A percentile compares a stretch with the other conserved stretches of the same genome.
Evolutionary conservation across 2,888 invertebrate genomes (phyloP).

Genomic region (Melinaea marsaeus): DNA sequence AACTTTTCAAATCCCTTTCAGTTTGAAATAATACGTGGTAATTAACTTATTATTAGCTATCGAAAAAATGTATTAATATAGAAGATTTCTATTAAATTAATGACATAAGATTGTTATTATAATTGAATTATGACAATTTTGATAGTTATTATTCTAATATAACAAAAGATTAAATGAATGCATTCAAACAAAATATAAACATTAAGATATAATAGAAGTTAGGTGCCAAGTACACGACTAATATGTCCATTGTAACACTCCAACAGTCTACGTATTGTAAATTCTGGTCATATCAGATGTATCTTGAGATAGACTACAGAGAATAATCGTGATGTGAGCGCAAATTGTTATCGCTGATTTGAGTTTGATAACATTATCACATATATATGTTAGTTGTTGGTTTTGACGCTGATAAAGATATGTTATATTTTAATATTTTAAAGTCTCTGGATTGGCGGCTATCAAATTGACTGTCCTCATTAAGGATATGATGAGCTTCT

Average conservation of each 20-base stretch:
- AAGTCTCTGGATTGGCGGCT: no score
- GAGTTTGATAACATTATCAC: background rate
- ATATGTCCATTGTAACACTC: slow-evolving; percentile 23
- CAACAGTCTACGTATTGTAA: slow-evolving; percentile 15
- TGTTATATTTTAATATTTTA: no score
- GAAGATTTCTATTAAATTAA: no score
- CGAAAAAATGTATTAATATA: no score
- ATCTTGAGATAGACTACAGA: slow-evolving; percentile 23
- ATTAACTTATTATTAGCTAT: background rate
- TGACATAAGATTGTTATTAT: no score
- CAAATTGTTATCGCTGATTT: slow-evolving; percentile 22
- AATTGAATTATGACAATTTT: background rate
- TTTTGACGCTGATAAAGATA: background rate
- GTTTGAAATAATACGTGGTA: no score
- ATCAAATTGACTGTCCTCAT: no score
- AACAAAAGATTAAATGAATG: background rate
- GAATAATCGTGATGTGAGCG: slow-evolving; percentile 26
- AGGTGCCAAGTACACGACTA: slow-evolving; percentile 14
- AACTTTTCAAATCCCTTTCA: no score
- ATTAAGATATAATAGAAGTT: slow-evolving; percentile 8
- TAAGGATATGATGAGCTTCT: no score
- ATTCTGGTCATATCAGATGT: slow-evolving; percentile 19
- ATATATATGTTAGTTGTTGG: slow-evolving; percentile 8
- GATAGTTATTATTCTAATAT: slow-evolving; percentile 1
- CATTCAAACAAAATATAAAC: background rate